Evolutionary conservation across 2,797 vertebrate species (phyloP), one percentile per base, ranked within the genome.

Genomic region (Urosaurus nigricauda): DNA sequence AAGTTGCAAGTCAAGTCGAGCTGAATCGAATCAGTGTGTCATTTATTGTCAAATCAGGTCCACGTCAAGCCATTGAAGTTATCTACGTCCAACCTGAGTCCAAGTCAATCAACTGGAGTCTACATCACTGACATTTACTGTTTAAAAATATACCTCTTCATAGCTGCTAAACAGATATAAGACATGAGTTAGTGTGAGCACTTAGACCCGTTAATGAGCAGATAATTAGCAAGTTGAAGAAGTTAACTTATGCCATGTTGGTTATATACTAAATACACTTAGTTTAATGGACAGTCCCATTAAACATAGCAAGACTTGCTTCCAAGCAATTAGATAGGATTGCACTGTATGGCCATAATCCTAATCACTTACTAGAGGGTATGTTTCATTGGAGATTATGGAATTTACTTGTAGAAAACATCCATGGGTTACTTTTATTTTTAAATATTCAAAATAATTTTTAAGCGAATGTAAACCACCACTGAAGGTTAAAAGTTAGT

Each of bases 141-240:
- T 51, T 51, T 51, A 51, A 51, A 51, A 51, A 51, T 51, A 51
- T 51, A 51, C 4, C 8, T 13, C 16, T 56, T 26, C 13, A n/a
- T 9, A 56, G 75, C 0, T 47, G 88, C 40, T 65, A 65, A 79
- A 75, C 90, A 87, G 43, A 24, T 86, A 79, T 92, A 87, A 90
- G 89, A 74, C 0, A 0, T 63, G 29, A n/a, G 47, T n/a, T 65
- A n/a, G 1, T 82, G 82, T 24, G 14, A 29, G 32, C 17, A 7
- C 2, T 79, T 79, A 70, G 37, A 58, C 19, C 14, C 24, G 47
- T 70, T 88, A 81, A 86, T 29, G 58, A 60, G 58, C 58, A 60
- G 58, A 60, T 60, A 60, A 60, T 60, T 60, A 60, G 58, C 58
- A 60, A 60, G 58, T 19, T 60, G 58, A 60, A 60, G 17, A 17